Percentiles rank a stretch among this genome's conserved stretches.
These are phyloP conservation scores for Chauna torquata DNA, from an alignment of 2,113 vertebrate species.

Conservation along the genomic window DNA sequence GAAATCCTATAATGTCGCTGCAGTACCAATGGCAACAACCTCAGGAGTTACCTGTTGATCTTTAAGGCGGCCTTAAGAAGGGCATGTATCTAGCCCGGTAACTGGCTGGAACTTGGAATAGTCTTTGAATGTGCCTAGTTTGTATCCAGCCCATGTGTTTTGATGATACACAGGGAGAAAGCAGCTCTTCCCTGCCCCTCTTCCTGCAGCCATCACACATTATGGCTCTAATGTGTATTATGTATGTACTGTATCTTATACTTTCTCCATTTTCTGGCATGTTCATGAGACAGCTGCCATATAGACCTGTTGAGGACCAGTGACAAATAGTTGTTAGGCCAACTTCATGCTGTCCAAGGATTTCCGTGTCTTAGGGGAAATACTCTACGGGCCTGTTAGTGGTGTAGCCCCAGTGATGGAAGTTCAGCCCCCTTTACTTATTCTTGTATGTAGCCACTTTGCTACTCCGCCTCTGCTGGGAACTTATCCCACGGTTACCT, in stretches of 20 bases:
- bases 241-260: not conserved
- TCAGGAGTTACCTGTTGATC: no score
- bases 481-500: not conserved
- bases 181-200: not conserved
- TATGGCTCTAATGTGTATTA: not conserved
- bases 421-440: not conserved
- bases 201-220: not conserved
- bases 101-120: not conserved
- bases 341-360: not conserved
- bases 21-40: not conserved
- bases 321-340: not conserved
- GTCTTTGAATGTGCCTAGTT: not conserved
- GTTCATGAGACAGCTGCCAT: not conserved
- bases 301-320: not conserved
- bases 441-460: not conserved
- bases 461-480: not conserved
- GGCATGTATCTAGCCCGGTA: not conserved
- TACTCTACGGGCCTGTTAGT: not conserved
- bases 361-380: not conserved
- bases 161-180: not conserved
- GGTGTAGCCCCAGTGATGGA: not conserved
- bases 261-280: not conserved
- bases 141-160: not conserved
- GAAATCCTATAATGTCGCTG: not conserved
- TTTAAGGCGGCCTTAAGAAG: not conserved